phyloP scores from a whole-genome alignment of 2,113 vertebrate genomes.

The Scatophagus argus region DNA sequence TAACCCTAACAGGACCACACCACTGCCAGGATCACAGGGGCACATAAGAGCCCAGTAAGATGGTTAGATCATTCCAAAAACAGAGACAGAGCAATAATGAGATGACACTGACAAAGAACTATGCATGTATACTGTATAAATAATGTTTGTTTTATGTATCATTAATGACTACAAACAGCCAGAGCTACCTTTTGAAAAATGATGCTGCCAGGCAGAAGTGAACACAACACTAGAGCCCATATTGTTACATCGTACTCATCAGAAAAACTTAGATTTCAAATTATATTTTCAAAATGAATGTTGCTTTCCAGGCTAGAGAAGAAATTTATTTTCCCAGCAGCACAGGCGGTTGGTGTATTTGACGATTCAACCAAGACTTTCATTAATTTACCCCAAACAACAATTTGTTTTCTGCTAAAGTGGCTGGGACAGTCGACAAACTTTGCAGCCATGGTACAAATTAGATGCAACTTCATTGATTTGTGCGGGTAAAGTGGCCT shows the following conservation, averaged over 20 bases:
- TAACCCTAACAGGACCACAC: neutral
- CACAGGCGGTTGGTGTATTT: conserved; percentile 12
- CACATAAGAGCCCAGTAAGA: neutral
- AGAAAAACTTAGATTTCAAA: conserved; percentile 24
- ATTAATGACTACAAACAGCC: conserved; percentile 3
- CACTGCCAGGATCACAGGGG: neutral
- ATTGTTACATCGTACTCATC: conserved; percentile 14
- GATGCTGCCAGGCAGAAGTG: conserved; percentile 17
- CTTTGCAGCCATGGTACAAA: conserved; percentile 51
- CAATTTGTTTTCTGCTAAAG: conserved; percentile 62
- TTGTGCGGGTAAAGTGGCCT: conserved; percentile 34
- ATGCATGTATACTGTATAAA: neutral
- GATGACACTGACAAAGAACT: conserved; percentile 8
- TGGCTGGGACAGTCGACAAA: conserved; percentile 42
- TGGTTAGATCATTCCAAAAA: conserved; percentile 4
- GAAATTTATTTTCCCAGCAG: conserved; percentile 24
- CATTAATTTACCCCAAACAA: conserved; percentile 62
- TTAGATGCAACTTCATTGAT: conserved; percentile 71
- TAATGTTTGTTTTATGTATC: conserved; percentile 19
- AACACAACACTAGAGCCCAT: conserved; percentile 7
- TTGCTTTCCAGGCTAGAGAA: conserved; percentile 4
- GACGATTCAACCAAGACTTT: conserved; percentile 48
- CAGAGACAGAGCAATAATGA: conserved; percentile 12
- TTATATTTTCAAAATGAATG: conserved; percentile 22
- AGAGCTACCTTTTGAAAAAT: conserved; percentile 7